A percentile compares a stretch with the other conserved stretches of the same genome.
phyloP scores from a whole-genome alignment of 1,140 invertebrate species.

The Pachyrhynchus sulphureomaculatus region DNA sequence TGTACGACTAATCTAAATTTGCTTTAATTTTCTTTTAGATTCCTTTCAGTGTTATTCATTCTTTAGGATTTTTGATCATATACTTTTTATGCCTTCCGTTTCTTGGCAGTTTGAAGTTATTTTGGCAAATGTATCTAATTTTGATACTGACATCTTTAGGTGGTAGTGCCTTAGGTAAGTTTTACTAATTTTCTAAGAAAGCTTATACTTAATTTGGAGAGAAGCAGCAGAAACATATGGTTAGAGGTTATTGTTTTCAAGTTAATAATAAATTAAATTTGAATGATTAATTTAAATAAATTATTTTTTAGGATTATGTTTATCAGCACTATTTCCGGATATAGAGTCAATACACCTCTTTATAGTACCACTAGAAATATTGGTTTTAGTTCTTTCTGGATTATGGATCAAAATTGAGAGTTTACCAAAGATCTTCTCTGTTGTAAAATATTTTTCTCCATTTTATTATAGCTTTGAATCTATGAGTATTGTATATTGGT shows the following conservation, averaged over 20 bases:
- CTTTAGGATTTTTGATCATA: conserved; percentile 23
- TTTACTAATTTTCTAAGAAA: background rate
- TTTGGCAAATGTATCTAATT: conserved; percentile 29
- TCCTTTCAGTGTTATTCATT: conserved; percentile 16
- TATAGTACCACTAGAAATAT: conserved; percentile 32
- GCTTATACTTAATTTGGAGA: background rate
- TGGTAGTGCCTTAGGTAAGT: conserved; percentile 34
- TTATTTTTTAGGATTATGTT: conserved; percentile 36
- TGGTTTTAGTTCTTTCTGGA: conserved; percentile 36
- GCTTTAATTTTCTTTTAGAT: conserved; percentile 34
- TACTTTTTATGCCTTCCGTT: conserved; percentile 31
- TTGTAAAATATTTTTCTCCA: conserved; percentile 40
- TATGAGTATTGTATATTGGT: conserved; percentile 36
- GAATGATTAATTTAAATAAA: conserved; percentile 2
- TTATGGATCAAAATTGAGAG: conserved; percentile 34
- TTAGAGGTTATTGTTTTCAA: background rate
- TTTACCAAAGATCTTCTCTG: conserved; percentile 17
- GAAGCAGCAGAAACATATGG: background rate
- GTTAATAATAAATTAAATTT: too few relatives aligned
- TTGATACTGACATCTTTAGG: conserved; percentile 29
- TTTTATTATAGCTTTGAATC: conserved; percentile 40
- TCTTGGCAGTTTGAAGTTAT: conserved; percentile 25
- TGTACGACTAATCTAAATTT: too few relatives aligned
- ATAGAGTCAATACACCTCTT: conserved; percentile 37
- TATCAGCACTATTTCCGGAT: conserved; percentile 36